A percentile compares a stretch with the other conserved stretches of the same genome.
Conservation (phyloP, 2,113 vertebrate species). For the Colaptes auratus region DNA sequence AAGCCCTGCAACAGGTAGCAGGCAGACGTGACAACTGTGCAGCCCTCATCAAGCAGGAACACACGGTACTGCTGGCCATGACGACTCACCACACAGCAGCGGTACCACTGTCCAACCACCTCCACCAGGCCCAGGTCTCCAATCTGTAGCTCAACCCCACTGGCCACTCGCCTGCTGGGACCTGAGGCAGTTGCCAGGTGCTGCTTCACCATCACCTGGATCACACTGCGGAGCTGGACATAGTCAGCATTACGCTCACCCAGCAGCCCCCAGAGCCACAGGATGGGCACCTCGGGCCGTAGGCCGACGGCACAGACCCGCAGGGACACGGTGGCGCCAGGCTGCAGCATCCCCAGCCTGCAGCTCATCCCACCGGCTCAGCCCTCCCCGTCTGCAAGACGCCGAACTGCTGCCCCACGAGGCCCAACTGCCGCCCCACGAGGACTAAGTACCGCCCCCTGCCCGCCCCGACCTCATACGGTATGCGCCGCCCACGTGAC, state of each 20-base stretch:
- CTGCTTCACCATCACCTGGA: constrained; percentile 76
- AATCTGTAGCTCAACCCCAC: background rate
- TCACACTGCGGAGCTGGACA: constrained; percentile 65
- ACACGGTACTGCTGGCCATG: constrained; percentile 74
- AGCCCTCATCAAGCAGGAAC: constrained; percentile 89
- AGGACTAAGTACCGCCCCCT: fast-evolving
- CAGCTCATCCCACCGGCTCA: fast-evolving
- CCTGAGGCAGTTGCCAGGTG: constrained; percentile 60
- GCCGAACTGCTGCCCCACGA: no score
- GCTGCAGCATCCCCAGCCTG: constrained; percentile 34
- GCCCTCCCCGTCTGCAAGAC: fast-evolving
- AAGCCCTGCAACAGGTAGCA: constrained; percentile 79
- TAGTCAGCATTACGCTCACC: constrained; percentile 75
- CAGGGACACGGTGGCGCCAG: constrained; percentile 75
- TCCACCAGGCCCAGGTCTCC: constrained; percentile 85
- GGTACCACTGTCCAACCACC: constrained; percentile 84
- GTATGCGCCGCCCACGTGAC: constrained; percentile 15
- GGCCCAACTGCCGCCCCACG: fast-evolving
- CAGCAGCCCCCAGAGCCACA: constrained; percentile 85
- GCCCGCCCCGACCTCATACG: fast-evolving
- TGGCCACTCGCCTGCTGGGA: fast-evolving
- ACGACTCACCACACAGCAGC: constrained; percentile 79
- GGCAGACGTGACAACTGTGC: constrained; percentile 18
- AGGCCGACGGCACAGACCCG: constrained; percentile 80
- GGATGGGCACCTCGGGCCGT: constrained; percentile 75